A percentile compares a stretch with the other conserved stretches of the same genome.
phyloP scores from a whole-genome alignment of 2,888 invertebrate genomes.

The Gnatocerus cornutus region DNA sequence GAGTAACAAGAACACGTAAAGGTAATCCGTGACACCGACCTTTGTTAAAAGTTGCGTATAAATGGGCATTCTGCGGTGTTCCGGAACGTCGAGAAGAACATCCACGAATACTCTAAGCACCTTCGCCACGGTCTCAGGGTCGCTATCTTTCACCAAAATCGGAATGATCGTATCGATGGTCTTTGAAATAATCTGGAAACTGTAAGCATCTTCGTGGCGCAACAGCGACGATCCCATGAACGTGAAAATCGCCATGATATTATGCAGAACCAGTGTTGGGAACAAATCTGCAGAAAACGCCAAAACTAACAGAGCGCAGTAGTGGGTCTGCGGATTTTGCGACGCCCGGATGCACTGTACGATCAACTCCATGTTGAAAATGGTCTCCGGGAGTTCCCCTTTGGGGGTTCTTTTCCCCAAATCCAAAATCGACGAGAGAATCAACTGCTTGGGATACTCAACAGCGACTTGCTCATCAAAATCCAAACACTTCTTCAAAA shows the following conservation, averaged over 20 bases:
- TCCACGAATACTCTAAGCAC: conserved; percentile 93
- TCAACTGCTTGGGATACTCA: conserved; percentile 92
- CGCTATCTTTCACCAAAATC: conserved; percentile 74
- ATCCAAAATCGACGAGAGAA: conserved; percentile 84
- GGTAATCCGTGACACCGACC: conserved; percentile 77
- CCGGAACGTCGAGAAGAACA: conserved; percentile 92
- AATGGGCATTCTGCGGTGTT: conserved; percentile 88
- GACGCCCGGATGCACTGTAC: conserved; percentile 93
- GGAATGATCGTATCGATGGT: conserved; percentile 94
- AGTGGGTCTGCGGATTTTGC: conserved; percentile 95
- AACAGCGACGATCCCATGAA: conserved; percentile 97
- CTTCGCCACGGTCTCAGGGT: conserved; percentile 71
- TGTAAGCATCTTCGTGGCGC: conserved; percentile 95
- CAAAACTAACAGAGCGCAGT: conserved; percentile 90
- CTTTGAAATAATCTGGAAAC: conserved; percentile 92
- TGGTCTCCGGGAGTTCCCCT: conserved; percentile 72
- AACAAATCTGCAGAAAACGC: conserved; percentile 85
- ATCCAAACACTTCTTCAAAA: conserved; percentile 85
- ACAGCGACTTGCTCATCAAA: conserved; percentile 87
- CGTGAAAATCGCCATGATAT: conserved; percentile 97
- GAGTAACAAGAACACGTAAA: conserved; percentile 82
- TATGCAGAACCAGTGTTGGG: conserved; percentile 90
- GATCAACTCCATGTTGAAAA: conserved; percentile 82
- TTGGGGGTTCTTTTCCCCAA: conserved; percentile 77
- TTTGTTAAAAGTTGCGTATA: conserved; percentile 87